These are phyloP conservation scores for Pogoniulus pusillus DNA, from an alignment of 2,797 vertebrate genomes.

Conservation along the genomic window DNA sequence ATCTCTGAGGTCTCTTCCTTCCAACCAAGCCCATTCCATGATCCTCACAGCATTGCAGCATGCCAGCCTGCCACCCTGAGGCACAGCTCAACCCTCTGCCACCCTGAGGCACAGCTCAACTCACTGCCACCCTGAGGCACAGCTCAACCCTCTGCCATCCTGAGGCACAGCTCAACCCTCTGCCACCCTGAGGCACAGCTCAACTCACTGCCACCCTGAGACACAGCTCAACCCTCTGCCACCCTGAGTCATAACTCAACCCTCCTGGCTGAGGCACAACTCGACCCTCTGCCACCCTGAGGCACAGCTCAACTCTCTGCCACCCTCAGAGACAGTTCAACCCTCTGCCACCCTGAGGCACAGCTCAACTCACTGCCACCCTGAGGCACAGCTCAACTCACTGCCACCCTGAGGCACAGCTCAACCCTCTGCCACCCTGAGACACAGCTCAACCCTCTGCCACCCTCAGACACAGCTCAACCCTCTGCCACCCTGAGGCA, in stretches of 20 bases:
- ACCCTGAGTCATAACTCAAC: not conserved
- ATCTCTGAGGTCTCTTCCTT: too few species aligned
- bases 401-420: not conserved
- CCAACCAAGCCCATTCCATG: too few species aligned
- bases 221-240: not conserved
- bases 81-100: not conserved
- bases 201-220: not conserved
- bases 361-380: not conserved
- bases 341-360: rapidly evolving
- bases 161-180: not conserved
- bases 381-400: not conserved
- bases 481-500: rapidly evolving
- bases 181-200: not conserved
- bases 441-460: not conserved
- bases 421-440: not conserved
- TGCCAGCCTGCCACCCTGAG: not conserved
- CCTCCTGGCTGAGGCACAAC: not conserved
- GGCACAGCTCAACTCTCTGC: not conserved
- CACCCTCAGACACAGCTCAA: not conserved
- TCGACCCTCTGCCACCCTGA: not conserved
- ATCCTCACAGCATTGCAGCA: not conserved
- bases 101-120: not conserved
- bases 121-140: rapidly evolving
- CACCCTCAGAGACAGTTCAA: not conserved
- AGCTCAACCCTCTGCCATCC: not conserved